Evolutionary conservation across 2,888 invertebrate species (phyloP).

Genomic region (Diploptera punctata): DNA sequence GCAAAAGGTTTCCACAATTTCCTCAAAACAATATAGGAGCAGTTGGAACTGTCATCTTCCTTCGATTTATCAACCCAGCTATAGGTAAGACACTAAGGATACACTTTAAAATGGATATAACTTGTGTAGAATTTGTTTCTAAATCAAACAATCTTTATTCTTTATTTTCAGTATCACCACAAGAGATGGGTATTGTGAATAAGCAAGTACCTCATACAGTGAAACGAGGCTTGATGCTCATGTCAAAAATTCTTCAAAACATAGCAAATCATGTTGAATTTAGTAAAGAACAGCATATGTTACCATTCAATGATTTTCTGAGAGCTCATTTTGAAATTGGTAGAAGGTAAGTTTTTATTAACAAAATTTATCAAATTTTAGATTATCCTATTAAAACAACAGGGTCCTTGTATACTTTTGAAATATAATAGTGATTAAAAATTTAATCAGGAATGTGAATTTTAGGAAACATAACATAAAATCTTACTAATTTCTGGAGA

Average conservation of each 20-base stretch:
- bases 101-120: background rate
- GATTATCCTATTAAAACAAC: too few relatives aligned
- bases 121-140: background rate
- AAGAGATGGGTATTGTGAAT: constrained; percentile 93
- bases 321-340: constrained; percentile 92
- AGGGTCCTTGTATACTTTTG: too few relatives aligned
- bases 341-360: constrained; percentile 75
- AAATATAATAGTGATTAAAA: too few relatives aligned
- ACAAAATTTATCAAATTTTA: too few relatives aligned
- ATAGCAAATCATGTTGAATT: constrained; percentile 99
- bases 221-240: constrained; percentile 95
- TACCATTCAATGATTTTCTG: constrained; percentile 94
- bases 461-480: too few relatives aligned
- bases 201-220: constrained; percentile 84
- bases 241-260: constrained; percentile 98
- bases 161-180: constrained; percentile 80
- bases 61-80: constrained; percentile 97
- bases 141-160: too few relatives aligned
- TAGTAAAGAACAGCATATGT: constrained; percentile 97
- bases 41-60: constrained; percentile 95
- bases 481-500: too few relatives aligned
- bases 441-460: too few relatives aligned
- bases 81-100: constrained; percentile 64
- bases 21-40: constrained; percentile 94
- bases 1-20: constrained; percentile 89